These are phyloP conservation scores for Idris sp. DNA, from an alignment of 1,140 invertebrate species.

Conservation along the genomic window DNA sequence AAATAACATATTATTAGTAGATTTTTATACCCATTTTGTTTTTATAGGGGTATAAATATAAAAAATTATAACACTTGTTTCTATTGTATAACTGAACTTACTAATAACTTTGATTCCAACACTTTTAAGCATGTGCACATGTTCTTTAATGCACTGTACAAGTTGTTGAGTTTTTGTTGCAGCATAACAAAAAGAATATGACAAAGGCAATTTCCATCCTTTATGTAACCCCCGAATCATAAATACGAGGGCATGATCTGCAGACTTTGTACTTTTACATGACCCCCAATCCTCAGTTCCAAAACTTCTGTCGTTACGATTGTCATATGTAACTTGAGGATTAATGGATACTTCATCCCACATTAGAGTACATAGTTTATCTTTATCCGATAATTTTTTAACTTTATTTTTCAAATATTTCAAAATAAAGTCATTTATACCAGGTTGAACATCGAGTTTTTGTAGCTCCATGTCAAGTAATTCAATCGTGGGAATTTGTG, in stretches of 20 bases:
- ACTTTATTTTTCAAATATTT: conserved; percentile 2
- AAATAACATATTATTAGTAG: too few species aligned
- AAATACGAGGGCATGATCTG: conserved; percentile 22
- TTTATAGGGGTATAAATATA: too few species aligned
- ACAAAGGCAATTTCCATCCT: conserved; percentile 22
- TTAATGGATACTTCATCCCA: conserved; percentile 26
- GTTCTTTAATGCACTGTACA: conserved; percentile 10
- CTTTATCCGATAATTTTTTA: not conserved
- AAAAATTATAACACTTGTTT: conserved; percentile 1
- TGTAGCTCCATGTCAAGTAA: not conserved
- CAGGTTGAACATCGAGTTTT: not conserved
- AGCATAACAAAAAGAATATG: conserved; percentile 7
- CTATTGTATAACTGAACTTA: conserved; percentile 4
- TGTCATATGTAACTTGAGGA: conserved; percentile 1
- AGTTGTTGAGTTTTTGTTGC: conserved; percentile 4
- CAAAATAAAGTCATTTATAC: conserved; percentile 14
- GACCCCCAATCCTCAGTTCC: conserved; percentile 18
- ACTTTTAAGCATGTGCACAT: not conserved
- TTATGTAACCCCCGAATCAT: conserved; percentile 22
- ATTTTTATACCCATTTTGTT: too few species aligned
- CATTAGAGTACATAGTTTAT: conserved; percentile 1
- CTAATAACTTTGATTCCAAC: conserved; percentile 10
- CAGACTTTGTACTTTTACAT: not conserved
- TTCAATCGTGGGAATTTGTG: not conserved
- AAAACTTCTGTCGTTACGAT: not conserved